These are phyloP conservation scores for Saxidomus purpurata DNA, from an alignment of 1,140 invertebrate species.

Conservation along the genomic window DNA sequence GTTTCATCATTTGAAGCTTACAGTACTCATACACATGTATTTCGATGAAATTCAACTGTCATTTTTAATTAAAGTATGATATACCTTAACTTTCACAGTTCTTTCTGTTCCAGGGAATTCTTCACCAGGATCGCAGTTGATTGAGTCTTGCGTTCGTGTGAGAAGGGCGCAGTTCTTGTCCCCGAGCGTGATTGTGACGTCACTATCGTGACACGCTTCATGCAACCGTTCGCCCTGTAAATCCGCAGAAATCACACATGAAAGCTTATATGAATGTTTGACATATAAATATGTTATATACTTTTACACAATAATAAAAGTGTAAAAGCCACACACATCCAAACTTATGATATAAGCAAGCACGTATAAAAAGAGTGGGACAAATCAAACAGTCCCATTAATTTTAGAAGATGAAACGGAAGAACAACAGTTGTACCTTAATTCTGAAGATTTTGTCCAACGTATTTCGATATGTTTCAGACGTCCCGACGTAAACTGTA, in stretches of 20 bases:
- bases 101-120: not conserved
- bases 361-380: too few relatives aligned
- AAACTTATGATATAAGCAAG: too few relatives aligned
- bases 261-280: too few relatives aligned
- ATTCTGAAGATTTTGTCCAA: slow-evolving; percentile 24
- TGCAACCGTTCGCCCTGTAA: slow-evolving; percentile 18
- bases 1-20: too few relatives aligned
- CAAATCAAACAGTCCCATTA: too few relatives aligned
- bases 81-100: slow-evolving; percentile 19
- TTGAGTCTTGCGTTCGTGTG: not conserved
- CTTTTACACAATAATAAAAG: too few relatives aligned
- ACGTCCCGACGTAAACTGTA: not conserved
- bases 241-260: too few relatives aligned
- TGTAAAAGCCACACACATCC: too few relatives aligned
- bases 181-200: not conserved
- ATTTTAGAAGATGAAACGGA: too few relatives aligned
- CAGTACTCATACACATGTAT: too few relatives aligned
- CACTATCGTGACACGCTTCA: not conserved
- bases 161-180: slow-evolving; percentile 8
- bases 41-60: too few relatives aligned
- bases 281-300: too few relatives aligned
- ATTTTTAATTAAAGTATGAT: not conserved
- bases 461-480: slow-evolving; percentile 1
- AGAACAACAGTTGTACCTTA: slow-evolving; percentile 10
- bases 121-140: slow-evolving; percentile 28